Evolutionary conservation across 2,113 vertebrate genomes (phyloP).

Genomic region (Varanus komodoensis): DNA sequence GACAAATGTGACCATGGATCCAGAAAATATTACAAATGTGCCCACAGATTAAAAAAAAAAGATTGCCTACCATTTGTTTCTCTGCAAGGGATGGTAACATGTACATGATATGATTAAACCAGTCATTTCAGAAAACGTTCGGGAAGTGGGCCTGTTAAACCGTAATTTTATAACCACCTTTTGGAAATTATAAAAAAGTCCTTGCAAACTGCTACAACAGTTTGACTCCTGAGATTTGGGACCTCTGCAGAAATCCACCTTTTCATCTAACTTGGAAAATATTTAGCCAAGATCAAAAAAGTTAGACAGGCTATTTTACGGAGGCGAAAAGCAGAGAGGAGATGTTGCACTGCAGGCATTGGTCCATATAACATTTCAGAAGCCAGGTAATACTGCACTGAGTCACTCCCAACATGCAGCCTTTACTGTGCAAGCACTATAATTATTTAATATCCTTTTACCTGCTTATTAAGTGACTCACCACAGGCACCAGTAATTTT

Average conservation of each 20-base stretch:
- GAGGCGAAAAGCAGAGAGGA: conserved; percentile 25
- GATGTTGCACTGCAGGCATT: conserved; percentile 53
- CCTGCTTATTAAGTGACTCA: conserved; percentile 81
- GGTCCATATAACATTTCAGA: conserved; percentile 49
- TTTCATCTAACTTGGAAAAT: conserved; percentile 48
- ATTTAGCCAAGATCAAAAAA: conserved; percentile 35
- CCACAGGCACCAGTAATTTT: conserved; percentile 76
- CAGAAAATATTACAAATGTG: too few species aligned
- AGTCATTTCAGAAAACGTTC: not conserved
- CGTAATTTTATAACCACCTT: not conserved
- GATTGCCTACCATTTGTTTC: not conserved
- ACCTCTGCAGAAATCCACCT: conserved; percentile 37
- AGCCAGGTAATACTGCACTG: conserved; percentile 70
- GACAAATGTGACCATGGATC: too few species aligned
- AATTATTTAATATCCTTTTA: conserved; percentile 84
- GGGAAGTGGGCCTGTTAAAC: conserved; percentile 21
- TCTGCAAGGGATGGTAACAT: conserved; percentile 10
- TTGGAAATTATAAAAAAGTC: conserved; percentile 11
- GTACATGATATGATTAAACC: conserved; percentile 21
- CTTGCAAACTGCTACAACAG: not conserved
- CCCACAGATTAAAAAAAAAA: too few species aligned
- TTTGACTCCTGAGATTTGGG: conserved; percentile 45
- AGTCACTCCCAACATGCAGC: conserved; percentile 75
- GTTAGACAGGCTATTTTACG: conserved; percentile 33
- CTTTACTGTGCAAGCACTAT: conserved; percentile 76